Evolutionary conservation across 2,113 vertebrate genomes (phyloP).

Genomic region (Oenanthe melanoleuca): DNA sequence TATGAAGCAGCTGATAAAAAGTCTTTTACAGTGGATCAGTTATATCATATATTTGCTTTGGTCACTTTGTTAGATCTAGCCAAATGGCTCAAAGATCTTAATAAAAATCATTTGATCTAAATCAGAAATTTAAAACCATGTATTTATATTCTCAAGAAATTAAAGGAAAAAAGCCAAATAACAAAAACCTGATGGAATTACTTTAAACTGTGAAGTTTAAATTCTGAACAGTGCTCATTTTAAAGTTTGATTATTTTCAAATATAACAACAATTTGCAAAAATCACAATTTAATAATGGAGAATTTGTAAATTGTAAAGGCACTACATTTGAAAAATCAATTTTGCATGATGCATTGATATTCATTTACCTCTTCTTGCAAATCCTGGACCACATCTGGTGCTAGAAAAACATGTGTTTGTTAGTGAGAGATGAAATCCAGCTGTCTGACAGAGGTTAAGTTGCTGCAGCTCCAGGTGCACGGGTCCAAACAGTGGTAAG

Average conservation of each 20-base stretch:
- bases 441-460: background rate
- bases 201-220: background rate
- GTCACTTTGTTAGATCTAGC: background rate
- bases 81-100: background rate
- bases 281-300: background rate
- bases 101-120: background rate
- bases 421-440: background rate
- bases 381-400: background rate
- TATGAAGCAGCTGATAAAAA: background rate
- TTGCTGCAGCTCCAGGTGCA: background rate
- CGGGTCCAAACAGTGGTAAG: background rate
- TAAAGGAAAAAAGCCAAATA: background rate
- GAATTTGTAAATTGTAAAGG: background rate
- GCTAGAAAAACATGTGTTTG: background rate
- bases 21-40: background rate
- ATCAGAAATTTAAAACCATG: background rate
- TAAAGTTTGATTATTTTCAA: background rate
- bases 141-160: background rate
- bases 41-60: background rate
- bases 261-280: background rate
- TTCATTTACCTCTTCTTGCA: background rate
- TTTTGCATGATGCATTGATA: background rate
- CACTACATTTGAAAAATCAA: background rate
- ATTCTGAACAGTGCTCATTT: background rate
- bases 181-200: rapidly evolving